phyloP scores from a whole-genome alignment of 2,797 vertebrate genomes.

The Pantherophis alleghaniensis region DNA sequence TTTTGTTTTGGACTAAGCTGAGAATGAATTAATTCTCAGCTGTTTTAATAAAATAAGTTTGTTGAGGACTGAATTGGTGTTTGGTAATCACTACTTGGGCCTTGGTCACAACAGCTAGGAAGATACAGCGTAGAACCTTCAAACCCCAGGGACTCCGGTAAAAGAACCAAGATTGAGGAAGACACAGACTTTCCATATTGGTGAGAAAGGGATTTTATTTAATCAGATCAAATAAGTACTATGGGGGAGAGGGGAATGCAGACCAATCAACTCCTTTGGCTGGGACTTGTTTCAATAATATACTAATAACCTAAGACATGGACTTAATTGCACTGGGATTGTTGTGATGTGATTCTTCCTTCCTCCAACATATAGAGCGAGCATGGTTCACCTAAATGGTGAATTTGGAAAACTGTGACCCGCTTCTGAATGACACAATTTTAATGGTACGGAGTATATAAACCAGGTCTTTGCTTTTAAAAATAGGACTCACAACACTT shows the following conservation, averaged over 20 bases:
- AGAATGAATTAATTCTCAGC: too few species aligned
- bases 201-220: not conserved
- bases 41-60: too few species aligned
- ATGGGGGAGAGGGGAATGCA: not conserved
- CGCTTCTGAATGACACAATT: not conserved
- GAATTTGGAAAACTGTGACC: not conserved
- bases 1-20: too few species aligned
- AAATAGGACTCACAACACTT: not conserved
- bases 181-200: not conserved
- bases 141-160: too few species aligned
- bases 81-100: too few species aligned
- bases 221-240: not conserved
- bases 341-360: not conserved
- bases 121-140: too few species aligned
- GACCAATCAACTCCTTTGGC: not conserved
- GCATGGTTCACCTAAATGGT: not conserved
- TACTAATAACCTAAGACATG: too few species aligned
- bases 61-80: too few species aligned
- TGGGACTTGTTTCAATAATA: not conserved
- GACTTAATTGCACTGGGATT: not conserved
- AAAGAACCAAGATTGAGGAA: not conserved
- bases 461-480: not conserved
- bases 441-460: not conserved
- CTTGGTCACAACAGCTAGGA: too few species aligned
- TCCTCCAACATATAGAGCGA: not conserved